A percentile compares a stretch with the other conserved stretches of the same genome.
Conservation (phyloP, 1,140 invertebrate genomes). For the Batillaria attramentaria region DNA sequence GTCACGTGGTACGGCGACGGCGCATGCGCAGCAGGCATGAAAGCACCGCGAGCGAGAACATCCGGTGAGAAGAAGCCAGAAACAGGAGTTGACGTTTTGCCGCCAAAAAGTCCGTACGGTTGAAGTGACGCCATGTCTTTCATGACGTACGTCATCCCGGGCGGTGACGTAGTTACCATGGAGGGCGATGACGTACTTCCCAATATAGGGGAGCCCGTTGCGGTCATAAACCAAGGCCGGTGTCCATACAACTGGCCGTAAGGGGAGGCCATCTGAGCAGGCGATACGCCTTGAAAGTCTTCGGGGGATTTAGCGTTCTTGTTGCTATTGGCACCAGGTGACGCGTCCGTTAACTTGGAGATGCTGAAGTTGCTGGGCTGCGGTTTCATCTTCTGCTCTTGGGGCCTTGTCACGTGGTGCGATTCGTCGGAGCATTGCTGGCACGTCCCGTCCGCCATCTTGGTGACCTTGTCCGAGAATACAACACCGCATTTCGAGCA, state of each 20-base stretch:
- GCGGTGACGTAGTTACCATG: neutral
- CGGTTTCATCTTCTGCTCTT: neutral
- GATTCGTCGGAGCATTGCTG: neutral
- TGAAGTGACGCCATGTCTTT: slow-evolving; percentile 2
- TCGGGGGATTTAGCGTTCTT: neutral
- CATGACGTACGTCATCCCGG: neutral
- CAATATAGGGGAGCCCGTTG: neutral
- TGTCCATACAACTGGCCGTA: neutral
- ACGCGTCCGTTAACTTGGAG: slow-evolving; percentile 37
- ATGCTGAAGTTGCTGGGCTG: slow-evolving; percentile 44
- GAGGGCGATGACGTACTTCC: neutral
- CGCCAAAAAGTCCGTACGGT: neutral
- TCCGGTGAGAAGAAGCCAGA: neutral
- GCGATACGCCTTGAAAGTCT: neutral
- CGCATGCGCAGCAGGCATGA: slow-evolving; percentile 5
- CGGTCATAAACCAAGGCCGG: slow-evolving; percentile 8
- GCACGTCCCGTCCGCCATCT: slow-evolving; percentile 9
- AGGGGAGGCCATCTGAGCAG: neutral
- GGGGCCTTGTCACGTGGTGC: neutral
- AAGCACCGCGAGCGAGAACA: neutral
- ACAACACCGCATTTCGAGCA: slow-evolving; percentile 15
- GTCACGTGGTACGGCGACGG: neutral
- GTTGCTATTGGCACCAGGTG: neutral
- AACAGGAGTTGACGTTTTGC: neutral
- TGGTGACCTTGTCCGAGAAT: slow-evolving; percentile 6